phyloP scores from a whole-genome alignment of 2,888 invertebrate species.

The Aspidiotus rigidus region DNA sequence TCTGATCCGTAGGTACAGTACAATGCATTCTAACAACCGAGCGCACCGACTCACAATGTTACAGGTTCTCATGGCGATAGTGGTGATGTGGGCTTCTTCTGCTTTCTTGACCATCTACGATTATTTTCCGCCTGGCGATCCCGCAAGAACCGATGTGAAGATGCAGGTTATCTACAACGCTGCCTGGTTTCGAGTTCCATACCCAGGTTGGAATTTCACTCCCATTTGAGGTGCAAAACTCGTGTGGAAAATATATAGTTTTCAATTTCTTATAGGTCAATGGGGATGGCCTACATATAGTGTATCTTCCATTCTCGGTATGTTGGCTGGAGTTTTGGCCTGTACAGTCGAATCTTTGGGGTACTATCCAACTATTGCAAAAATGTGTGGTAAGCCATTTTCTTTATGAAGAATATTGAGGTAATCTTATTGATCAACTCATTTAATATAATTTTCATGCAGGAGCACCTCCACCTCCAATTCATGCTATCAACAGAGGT shows the following conservation, averaged over 20 bases:
- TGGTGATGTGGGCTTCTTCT: conserved; percentile 67
- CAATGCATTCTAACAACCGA: too few species aligned
- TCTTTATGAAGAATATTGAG: too few species aligned
- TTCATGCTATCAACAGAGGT: conserved; percentile 79
- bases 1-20: too few species aligned
- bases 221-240: too few species aligned
- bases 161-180: conserved; percentile 59
- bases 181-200: conserved; percentile 71
- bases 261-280: conserved; percentile 49
- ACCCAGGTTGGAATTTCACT: conserved; percentile 52
- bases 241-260: too few species aligned
- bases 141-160: conserved; percentile 65
- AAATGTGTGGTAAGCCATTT: conserved; percentile 57
- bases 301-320: conserved; percentile 59
- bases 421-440: too few species aligned
- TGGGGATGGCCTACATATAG: conserved; percentile 67
- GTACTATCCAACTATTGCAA: conserved; percentile 81
- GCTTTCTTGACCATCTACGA: conserved; percentile 57
- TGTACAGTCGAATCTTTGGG: conserved; percentile 76
- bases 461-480: conserved; percentile 73
- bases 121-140: conserved; percentile 56
- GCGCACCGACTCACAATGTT: neutral
- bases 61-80: conserved; percentile 64
- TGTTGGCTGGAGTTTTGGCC: conserved; percentile 67
- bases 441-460: conserved; percentile 6